Evolutionary conservation across 2,113 vertebrate genomes (phyloP), one percentile per base, ranked within the genome.

Genomic region (Anhinga rufa): DNA sequence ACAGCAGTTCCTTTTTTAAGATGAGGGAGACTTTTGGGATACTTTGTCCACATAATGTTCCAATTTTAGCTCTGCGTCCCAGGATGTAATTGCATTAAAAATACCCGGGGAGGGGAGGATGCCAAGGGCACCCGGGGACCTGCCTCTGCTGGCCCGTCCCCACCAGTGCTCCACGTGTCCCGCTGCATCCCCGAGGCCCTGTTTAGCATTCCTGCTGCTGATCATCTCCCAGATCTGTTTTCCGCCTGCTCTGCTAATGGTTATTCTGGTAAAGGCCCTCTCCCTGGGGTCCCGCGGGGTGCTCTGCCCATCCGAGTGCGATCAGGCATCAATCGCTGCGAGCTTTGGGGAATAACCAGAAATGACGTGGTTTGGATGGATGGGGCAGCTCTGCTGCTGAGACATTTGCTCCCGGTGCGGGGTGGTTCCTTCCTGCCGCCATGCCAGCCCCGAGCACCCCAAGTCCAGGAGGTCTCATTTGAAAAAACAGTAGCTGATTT

Each of bases 1-100:
- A 42, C 90, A 81, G 88, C 69, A 58, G 96, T 29, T 82, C 38
- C 70, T 78, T 82, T 87, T 85, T 81, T 91, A 72, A 96, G 91
- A 62, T 4, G 34, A 78, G 82, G 26, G 70, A 87, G 80, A 83
- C 96, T 97, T 96, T 75, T 42, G 85, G 91, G 96, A 94, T 95
- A 78, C 93, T 96, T 94, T 85, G 89, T 92, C 93, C 82, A 58
- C 96, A 94, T 97, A 95, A 95, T 81, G 72, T 97, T 97, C 97
- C 96, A 94, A 94, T 97, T 97, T 96, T 97, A 97, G 96, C 97
- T 64, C 92, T 12, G 72, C 4, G 14, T 66, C 97, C 87, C 5
- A 26, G 88, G 88, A 51, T 95, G 95, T 49, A 78, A 94, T 92
- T 81, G 88, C 95, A 89, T 60, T 92, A 96, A 93, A 97, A 97